Evolutionary conservation across 2,797 vertebrate genomes (phyloP), one percentile per base, ranked within the genome.

Genomic region (Phalloptychus januarius): DNA sequence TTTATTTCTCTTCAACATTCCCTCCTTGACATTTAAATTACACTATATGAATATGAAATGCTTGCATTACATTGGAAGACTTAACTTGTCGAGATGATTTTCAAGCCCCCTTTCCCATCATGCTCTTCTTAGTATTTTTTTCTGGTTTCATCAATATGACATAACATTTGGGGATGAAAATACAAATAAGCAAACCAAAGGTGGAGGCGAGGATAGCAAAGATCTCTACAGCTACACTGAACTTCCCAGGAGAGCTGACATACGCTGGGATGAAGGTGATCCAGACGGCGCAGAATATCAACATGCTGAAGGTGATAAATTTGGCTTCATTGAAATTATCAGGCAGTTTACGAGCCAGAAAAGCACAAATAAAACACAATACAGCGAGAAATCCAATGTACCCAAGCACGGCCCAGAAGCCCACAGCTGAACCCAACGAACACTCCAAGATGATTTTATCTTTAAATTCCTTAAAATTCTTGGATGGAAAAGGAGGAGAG

Each of bases 241-340:
- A 94, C 72, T 94, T 95, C 28, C 93, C 93, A 48, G 94, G 94
- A 72, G 94, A 95, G 81, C 93, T 95, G 84, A 93, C 83, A 83
- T 95, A 95, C 0, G 93, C 93, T 45, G 93, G 94, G 33, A 95
- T 93, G 50, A 94, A 95, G 0, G 92, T 86, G 67, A 94, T 83
- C 94, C 94, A 95, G 0, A 95, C 93, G 1, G 93, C 93, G 80
- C 94, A 95, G 87, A 95, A 95, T 86, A 93, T 95, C 69, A 95
- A 31, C 92, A 95, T 94, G 78, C 93, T 95, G 79, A 94, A 95
- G 10, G 92, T 95, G 67, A 95, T 94, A 0, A 92, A 86, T 74
- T 94, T 95, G 1, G 92, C 93, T 72, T 77, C 65, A 7, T 76
- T 76, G 11, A 76, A 76, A 52, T 94, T 91, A 80, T 94, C 92